These are phyloP conservation scores for Drosophila bifasciata DNA, from an alignment of 1,140 invertebrate genomes.

Conservation along the genomic window DNA sequence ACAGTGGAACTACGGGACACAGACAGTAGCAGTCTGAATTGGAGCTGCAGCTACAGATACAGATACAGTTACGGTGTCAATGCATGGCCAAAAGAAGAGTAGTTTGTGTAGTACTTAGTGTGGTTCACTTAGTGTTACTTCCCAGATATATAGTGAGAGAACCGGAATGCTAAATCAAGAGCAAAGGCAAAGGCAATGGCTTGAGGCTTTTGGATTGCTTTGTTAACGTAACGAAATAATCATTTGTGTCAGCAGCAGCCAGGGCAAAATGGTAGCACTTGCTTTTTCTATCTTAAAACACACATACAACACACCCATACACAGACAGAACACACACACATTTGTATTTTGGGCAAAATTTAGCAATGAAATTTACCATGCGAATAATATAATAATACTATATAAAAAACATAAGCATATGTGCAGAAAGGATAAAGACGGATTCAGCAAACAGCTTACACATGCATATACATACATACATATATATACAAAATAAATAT, in stretches of 20 bases:
- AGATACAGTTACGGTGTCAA: conserved; percentile 9
- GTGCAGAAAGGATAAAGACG: conserved; percentile 28
- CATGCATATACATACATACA: conserved; percentile 61
- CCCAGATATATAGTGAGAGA: conserved; percentile 41
- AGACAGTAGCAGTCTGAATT: conserved; percentile 5
- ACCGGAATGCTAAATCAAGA: conserved; percentile 14
- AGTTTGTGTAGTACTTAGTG: conserved; percentile 17
- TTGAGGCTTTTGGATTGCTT: conserved; percentile 35
- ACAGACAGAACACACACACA: conserved; percentile 24
- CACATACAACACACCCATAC: conserved; percentile 20
- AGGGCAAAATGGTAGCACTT: conserved; percentile 39
- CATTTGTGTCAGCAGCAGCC: conserved; percentile 48
- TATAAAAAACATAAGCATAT: conserved; percentile 62
- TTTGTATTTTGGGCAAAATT: conserved; percentile 44
- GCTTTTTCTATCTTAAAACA: conserved; percentile 32
- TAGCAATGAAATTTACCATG: conserved; percentile 57
- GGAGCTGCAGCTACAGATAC: neutral
- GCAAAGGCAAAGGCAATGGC: conserved; percentile 2
- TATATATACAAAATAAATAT: too few relatives aligned
- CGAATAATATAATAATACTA: conserved; percentile 46
- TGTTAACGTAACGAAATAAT: conserved; percentile 31
- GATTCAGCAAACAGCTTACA: conserved; percentile 57
- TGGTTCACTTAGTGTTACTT: conserved; percentile 52
- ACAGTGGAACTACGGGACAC: neutral
- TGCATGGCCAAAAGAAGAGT: conserved; percentile 40